Base-by-base conservation (phyloP, 2,888 invertebrate species). In the Tachystola acroxantha region DNA sequence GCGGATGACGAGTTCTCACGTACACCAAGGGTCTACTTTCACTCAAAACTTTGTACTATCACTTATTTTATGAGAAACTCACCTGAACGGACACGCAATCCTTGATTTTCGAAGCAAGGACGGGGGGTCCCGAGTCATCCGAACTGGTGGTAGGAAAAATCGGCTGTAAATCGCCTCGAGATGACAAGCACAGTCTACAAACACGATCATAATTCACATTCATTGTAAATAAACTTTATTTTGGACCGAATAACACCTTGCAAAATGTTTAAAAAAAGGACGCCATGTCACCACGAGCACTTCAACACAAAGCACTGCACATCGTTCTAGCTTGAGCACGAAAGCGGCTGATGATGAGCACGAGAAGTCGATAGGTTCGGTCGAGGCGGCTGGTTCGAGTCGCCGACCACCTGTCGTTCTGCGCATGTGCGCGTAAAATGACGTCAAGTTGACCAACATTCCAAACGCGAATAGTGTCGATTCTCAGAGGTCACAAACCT, bases 51-150 rank as follows among this genome's bases (percentile, higher is more conserved):
- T 59, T 65, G 59, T 58, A 67, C 53, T 65, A 63, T 53, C 57
- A 56, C 62, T 65, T 67, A 74, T 70, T 74, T 67, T 59, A 54
- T 45, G 63, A 46, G 64, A 60, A 67, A 81, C 89, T 70, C 80
- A 92, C 93, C 90, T 92, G 89, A 46, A 93, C 88, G 40, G 90
- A 88, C 52, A 93, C 82, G 63, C 89, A 91, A 63, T 88, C 88
- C 65, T 88, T 88, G 67, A 93, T 92, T 87, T 90, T 91, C 48
- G 86, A 86, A 45, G 86, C 89, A 57, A 92, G 82, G 64, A 87
- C 74, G 75, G 74, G 65, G 73, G 88, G 70, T 66, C 86, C 86
- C 69, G 79, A 67, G 69, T 80, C 82, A 79, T 80, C 82, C 71
- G 80, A 78, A 82, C 84, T 85, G 87, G 80, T 84, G 72, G 80